phyloP scores from a whole-genome alignment of 2,888 invertebrate genomes.

The Lutraria lutraria region DNA sequence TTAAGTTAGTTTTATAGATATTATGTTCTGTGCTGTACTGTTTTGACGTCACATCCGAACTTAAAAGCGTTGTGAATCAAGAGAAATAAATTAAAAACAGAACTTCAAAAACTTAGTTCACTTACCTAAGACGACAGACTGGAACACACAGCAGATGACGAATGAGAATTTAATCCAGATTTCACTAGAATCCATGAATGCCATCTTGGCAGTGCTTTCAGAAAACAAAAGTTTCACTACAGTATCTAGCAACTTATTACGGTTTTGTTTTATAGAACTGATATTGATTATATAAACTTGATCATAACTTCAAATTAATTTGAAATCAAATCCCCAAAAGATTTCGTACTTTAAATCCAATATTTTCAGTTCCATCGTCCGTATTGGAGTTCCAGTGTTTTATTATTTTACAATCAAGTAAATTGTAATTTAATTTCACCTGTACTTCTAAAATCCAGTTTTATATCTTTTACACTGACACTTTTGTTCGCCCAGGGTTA shows the following conservation, averaged over 20 bases:
- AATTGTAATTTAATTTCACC: background rate
- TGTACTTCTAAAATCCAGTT: background rate
- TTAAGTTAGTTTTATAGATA: no score
- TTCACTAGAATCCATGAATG: background rate
- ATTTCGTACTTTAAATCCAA: background rate
- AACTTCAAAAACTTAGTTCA: background rate
- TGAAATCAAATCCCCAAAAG: background rate
- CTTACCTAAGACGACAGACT: slow-evolving; percentile 1
- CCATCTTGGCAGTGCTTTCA: background rate
- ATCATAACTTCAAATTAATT: slow-evolving; percentile 6
- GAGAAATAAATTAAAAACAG: background rate
- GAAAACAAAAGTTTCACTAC: background rate
- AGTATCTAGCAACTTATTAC: background rate
- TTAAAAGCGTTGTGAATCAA: no score
- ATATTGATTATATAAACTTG: background rate
- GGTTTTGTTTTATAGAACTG: background rate
- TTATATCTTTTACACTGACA: background rate
- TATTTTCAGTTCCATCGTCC: slow-evolving; percentile 6
- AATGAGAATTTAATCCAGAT: slow-evolving; percentile 19
- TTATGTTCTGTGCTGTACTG: no score
- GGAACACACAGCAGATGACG: slow-evolving; percentile 4
- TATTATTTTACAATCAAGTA: background rate
- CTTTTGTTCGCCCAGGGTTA: background rate
- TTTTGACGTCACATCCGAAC: no score
- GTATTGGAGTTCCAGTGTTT: background rate